Base-by-base conservation (phyloP, 2,888 invertebrate species). In the Ochropleura plecta region DNA sequence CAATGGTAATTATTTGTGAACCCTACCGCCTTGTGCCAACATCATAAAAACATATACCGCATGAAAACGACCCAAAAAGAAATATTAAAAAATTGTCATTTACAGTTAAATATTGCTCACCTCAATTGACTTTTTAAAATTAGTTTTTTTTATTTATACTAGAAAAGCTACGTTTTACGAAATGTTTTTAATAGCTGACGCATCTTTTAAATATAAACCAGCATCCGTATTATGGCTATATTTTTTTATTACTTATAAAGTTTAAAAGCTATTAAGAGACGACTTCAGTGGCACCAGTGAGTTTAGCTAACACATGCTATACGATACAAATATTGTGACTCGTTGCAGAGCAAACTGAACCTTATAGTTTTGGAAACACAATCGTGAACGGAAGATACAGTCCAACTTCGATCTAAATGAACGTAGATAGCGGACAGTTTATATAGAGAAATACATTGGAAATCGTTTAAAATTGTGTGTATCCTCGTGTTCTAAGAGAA, bases 201-300 rank as follows among this genome's bases (percentile, higher is more conserved):
- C 20, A 30, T 51, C 2, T n/a, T 60, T 59, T n/a, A 16, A 16
- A 14, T 5, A 10, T 9, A 42, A 53, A 53, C 8, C 53, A 18
- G n/a, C 63, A 63, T 70, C 8, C 18, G 18, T 46, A 60, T 55
- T 53, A 30, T 68, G 78, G 59, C 60, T 60, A 53, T 53, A n/a
- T 57, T 49, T 57, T 78, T 48, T 60, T n/a, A n/a, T n/a, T n/a
- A n/a, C n/a, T 64, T 75, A n/a, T 60, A 51, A 44, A 0, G 14
- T 73, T 51, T n/a, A 4, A 51, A 72, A 46, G 1, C 49, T 63
- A 0, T 42, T n/a, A 42, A 12, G 10, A 75, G 18, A 40, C 14
- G 60, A 48, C 12, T 48, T 20, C 14, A 0, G 7, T 55, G 7
- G 30, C 55, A 63, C 16, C 40, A 40, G 1, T 63, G 16, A 62